Percentiles rank a stretch among this genome's conserved stretches.
phyloP scores from a whole-genome alignment of 2,888 invertebrate species.

The Macrophya annulata region DNA sequence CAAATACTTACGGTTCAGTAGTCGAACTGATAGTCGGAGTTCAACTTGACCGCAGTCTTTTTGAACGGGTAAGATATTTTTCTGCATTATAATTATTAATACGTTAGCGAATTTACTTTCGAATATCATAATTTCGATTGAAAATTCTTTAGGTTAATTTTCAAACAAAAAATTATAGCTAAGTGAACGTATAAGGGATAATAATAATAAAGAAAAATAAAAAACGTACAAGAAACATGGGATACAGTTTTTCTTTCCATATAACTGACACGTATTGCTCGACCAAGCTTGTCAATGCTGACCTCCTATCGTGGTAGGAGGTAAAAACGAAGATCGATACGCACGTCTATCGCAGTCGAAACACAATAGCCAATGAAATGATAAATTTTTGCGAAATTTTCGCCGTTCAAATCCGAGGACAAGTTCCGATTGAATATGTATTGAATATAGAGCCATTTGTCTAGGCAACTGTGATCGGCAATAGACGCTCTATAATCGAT shows the following conservation, averaged over 20 bases:
- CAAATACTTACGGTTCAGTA: background rate
- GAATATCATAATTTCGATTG: background rate
- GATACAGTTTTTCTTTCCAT: background rate
- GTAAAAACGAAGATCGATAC: constrained; percentile 38
- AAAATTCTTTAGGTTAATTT: background rate
- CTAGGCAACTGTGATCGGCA: constrained; percentile 16
- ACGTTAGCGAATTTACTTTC: background rate
- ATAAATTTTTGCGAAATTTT: constrained; percentile 21
- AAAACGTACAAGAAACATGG: background rate
- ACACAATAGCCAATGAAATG: background rate
- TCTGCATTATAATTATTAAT: background rate
- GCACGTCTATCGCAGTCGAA: constrained; percentile 17
- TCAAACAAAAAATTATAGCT: background rate
- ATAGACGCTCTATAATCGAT: too few species aligned
- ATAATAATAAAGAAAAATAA: background rate
- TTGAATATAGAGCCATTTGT: background rate
- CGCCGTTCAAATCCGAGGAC: constrained; percentile 39
- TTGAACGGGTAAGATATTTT: background rate
- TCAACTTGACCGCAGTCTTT: background rate
- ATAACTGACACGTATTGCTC: background rate
- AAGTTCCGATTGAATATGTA: background rate
- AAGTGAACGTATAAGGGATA: background rate
- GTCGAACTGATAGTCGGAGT: background rate
- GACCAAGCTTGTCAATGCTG: constrained; percentile 29
- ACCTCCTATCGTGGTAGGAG: background rate